These are phyloP conservation scores for Rambutsinella grinnellia DNA, from an alignment of 2,888 invertebrate species.

Conservation along the genomic window DNA sequence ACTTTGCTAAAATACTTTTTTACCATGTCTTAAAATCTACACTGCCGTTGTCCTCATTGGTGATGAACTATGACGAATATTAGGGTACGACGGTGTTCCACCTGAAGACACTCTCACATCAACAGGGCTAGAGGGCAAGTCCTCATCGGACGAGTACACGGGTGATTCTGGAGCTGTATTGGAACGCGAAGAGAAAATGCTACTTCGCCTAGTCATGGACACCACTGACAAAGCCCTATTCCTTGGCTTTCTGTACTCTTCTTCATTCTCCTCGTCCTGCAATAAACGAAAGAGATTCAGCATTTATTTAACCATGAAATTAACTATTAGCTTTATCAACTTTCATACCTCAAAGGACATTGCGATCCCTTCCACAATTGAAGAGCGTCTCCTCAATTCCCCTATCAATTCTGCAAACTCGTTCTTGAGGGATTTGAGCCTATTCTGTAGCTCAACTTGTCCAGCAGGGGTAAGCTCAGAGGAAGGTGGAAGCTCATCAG, in stretches of 20 bases:
- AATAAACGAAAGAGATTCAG: conserved; percentile 10
- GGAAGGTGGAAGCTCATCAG: conserved; percentile 14
- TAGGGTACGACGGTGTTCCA: too few relatives aligned
- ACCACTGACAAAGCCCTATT: conserved; percentile 66
- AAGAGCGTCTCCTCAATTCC: conserved; percentile 69
- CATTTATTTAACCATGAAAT: background rate
- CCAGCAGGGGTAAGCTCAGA: conserved; percentile 31
- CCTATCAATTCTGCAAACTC: conserved; percentile 70
- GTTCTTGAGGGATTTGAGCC: conserved; percentile 68
- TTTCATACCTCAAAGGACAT: conserved; percentile 64
- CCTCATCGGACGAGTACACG: conserved; percentile 62
- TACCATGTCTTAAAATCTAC: too few relatives aligned
- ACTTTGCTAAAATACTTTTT: too few relatives aligned
- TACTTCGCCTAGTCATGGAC: conserved; percentile 60
- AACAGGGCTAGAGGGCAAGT: conserved; percentile 46
- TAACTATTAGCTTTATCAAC: background rate
- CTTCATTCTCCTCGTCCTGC: conserved; percentile 69
- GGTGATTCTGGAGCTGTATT: conserved; percentile 63
- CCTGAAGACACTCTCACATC: conserved; percentile 20
- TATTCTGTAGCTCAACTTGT: conserved; percentile 63
- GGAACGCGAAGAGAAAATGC: conserved; percentile 58
- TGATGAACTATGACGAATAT: conserved; percentile 59
- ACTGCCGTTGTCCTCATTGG: conserved; percentile 66
- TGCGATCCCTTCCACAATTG: conserved; percentile 67
- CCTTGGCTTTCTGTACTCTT: conserved; percentile 68